These are phyloP conservation scores for Marmota monax DNA, from an alignment of 2,113 vertebrate genomes.

Conservation along the genomic window DNA sequence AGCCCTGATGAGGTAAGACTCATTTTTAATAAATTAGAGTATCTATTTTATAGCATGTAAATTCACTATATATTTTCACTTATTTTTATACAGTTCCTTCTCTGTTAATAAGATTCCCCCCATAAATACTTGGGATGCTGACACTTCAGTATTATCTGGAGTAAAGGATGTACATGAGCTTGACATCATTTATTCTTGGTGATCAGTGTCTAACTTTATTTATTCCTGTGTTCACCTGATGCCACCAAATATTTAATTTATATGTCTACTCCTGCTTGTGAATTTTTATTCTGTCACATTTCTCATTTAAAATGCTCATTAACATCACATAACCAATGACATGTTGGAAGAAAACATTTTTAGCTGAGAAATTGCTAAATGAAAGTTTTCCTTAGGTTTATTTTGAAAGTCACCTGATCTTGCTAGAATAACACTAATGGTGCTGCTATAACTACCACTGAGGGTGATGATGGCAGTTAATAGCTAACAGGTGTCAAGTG, in stretches of 20 bases:
- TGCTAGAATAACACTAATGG: background rate
- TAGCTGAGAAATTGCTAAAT: conserved; percentile 15
- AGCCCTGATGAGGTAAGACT: conserved; percentile 97
- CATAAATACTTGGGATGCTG: background rate
- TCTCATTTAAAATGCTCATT: conserved; percentile 57
- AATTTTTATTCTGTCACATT: conserved; percentile 44
- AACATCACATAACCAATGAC: background rate
- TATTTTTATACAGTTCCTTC: conserved; percentile 52
- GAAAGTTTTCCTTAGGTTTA: background rate
- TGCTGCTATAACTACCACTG: background rate
- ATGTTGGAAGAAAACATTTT: background rate
- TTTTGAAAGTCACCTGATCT: conserved; percentile 22
- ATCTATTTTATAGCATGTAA: conserved; percentile 58
- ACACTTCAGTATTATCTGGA: conserved; percentile 20
- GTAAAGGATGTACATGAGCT: conserved; percentile 56
- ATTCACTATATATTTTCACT: conserved; percentile 54
- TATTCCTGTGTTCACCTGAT: conserved; percentile 63
- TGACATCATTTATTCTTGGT: conserved; percentile 49
- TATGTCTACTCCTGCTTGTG: conserved; percentile 17
- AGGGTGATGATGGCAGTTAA: background rate
- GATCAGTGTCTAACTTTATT: conserved; percentile 64
- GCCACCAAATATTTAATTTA: conserved; percentile 64
- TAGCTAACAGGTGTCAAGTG: background rate
- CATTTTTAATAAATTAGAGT: conserved; percentile 81
- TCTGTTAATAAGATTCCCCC: conserved; percentile 37